Base-by-base conservation (phyloP, 2,888 invertebrate genomes). In the Micoletzkya japonica region DNA sequence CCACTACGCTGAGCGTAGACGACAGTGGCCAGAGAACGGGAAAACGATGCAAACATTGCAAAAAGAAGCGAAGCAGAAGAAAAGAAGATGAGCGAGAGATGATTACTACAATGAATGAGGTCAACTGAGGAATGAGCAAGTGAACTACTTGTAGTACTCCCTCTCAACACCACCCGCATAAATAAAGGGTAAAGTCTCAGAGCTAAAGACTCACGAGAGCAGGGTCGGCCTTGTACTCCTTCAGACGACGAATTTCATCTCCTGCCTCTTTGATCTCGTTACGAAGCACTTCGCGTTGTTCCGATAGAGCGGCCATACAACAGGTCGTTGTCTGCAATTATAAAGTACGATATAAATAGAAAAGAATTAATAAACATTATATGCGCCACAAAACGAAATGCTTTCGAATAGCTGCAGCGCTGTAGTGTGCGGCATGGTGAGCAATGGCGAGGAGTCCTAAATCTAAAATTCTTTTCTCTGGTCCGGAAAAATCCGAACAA, bases 1-100 rank as follows among this genome's bases (percentile, higher is more conserved):
- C 83, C 83, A 56, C 81, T 72, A 60, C 84, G 75, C 37, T 84
- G 77, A n/a, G 80, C 74, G 70, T 77, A 84, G 7, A 76, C 79
- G 37, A 72, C 56, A n/a, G 74, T 69, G 58, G 74, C 70, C 63
- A 72, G 74, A 67, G 73, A 52, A 52, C 70, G 37, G 66, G 54
- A 37, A n/a, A 66, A 66, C n/a, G 64, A 66, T 66, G 54, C 50
- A 49, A 73, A 58, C 74, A 75, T 50, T 68, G 24, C 20, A 10
- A n/a, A 32, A 10, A 32, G 10, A 44, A 44, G 36, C 56, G 37
- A 32, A 7, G 39, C 61, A 64, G 54, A 59, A 56, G 54, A 52
- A 24, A 59, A 49, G 20, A 7, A 24, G 2, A 30, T 24, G 37
- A 54, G 24, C 28, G 7, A 10, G 10, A 10, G 68, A 57, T 58